These are phyloP conservation scores for Amphipyra berbera DNA, from an alignment of 2,888 invertebrate species.

Conservation along the genomic window DNA sequence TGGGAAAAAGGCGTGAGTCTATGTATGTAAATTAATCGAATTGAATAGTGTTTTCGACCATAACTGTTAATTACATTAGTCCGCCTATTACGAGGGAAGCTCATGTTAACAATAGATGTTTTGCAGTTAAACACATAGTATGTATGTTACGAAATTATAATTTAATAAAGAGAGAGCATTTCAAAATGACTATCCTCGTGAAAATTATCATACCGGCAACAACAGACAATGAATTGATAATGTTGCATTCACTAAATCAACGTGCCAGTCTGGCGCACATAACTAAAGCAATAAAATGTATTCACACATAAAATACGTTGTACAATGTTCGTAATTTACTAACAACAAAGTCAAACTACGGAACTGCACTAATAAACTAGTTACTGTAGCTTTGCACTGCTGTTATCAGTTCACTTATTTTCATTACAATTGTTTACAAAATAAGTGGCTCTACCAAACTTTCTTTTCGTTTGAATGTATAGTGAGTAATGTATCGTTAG, in stretches of 20 bases:
- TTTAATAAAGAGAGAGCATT: slow-evolving; percentile 7
- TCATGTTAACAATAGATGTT: no score
- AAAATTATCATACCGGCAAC: slow-evolving; percentile 28
- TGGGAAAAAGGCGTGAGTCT: no score
- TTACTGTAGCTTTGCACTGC: slow-evolving; percentile 26
- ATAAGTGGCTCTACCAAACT: neutral
- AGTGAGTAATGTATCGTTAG: no score
- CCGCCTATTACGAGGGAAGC: no score
- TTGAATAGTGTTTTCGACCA: no score
- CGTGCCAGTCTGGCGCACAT: slow-evolving; percentile 40
- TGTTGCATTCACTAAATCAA: slow-evolving; percentile 44
- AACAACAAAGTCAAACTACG: slow-evolving; percentile 47
- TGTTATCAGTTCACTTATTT: slow-evolving; percentile 45
- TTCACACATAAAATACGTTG: slow-evolving; percentile 48
- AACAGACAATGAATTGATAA: slow-evolving; percentile 36
- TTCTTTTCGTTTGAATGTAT: no score
- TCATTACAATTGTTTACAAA: slow-evolving; percentile 16
- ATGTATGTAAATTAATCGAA: no score
- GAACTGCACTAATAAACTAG: slow-evolving; percentile 48
- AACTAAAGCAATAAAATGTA: slow-evolving; percentile 56
- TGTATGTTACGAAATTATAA: no score
- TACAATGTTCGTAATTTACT: slow-evolving; percentile 48
- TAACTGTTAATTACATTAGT: no score
- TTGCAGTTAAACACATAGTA: no score
- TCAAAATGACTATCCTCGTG: slow-evolving; percentile 9